These are phyloP conservation scores for Cheilosia impressa DNA, from an alignment of 2,888 invertebrate genomes.

Conservation along the genomic window DNA sequence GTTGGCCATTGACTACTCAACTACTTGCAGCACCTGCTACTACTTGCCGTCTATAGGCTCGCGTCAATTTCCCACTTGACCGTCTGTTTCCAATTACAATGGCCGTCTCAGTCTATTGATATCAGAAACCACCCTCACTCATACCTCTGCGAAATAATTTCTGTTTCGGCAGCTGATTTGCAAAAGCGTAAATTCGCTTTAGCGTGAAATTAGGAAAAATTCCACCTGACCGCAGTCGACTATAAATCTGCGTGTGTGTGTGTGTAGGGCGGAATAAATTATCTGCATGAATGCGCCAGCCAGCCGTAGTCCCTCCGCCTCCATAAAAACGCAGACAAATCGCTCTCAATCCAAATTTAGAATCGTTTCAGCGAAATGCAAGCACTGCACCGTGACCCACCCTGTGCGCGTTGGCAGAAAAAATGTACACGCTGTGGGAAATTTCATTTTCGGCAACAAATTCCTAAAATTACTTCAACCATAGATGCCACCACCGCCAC, in stretches of 20 bases:
- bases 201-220: constrained; percentile 51
- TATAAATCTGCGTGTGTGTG: neutral
- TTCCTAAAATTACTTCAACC: constrained; percentile 27
- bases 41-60: too few relatives aligned
- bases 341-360: neutral
- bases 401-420: neutral
- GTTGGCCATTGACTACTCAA: too few relatives aligned
- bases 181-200: constrained; percentile 12
- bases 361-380: neutral
- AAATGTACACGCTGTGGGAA: neutral
- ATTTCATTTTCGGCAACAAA: constrained; percentile 28
- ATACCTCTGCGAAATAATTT: too few relatives aligned
- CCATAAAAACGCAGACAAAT: neutral
- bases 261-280: constrained; percentile 9
- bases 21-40: neutral
- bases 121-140: neutral
- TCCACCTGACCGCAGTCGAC: constrained; percentile 16
- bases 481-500: neutral
- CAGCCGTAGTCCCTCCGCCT: neutral
- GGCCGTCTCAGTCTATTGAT: too few relatives aligned
- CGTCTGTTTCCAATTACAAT: too few relatives aligned
- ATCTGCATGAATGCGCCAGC: neutral
- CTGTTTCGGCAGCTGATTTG: constrained; percentile 5
- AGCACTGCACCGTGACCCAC: too few relatives aligned
- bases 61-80: too few relatives aligned